phyloP scores from a whole-genome alignment of 1,140 invertebrate genomes.

The Drosophila arawakana region DNA sequence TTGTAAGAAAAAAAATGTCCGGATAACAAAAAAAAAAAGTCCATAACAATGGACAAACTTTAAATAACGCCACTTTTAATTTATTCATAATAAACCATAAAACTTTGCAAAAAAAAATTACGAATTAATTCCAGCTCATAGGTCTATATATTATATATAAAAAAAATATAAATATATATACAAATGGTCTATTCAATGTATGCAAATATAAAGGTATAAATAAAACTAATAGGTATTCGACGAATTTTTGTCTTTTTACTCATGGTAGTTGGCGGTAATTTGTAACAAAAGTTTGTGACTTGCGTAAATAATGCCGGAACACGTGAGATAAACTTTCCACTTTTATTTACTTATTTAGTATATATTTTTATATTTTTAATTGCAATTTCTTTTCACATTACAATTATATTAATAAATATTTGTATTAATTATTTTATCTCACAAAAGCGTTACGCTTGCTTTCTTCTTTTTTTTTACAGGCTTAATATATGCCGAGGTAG shows the following conservation, averaged over 20 bases:
- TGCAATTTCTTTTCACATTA: slow-evolving; percentile 33
- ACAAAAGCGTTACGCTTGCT: slow-evolving; percentile 71
- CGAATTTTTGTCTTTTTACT: slow-evolving; percentile 53
- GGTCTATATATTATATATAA: no score
- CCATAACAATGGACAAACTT: no score
- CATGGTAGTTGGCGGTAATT: slow-evolving; percentile 38
- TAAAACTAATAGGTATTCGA: slow-evolving; percentile 62
- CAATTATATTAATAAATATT: slow-evolving; percentile 52
- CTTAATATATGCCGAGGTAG: slow-evolving; percentile 32
- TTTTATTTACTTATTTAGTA: slow-evolving; percentile 10
- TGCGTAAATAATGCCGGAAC: slow-evolving; percentile 9
- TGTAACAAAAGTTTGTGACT: slow-evolving; percentile 19
- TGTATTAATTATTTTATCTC: slow-evolving; percentile 50
- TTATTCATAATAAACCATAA: no score
- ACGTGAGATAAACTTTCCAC: slow-evolving; percentile 6
- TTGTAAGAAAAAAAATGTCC: no score
- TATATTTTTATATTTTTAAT: slow-evolving; percentile 20
- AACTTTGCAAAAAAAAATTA: no score
- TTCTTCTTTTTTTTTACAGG: slow-evolving; percentile 59
- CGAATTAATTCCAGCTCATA: no score
- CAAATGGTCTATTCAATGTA: slow-evolving; percentile 54
- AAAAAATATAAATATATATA: slow-evolving; percentile 11
- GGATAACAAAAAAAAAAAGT: no score
- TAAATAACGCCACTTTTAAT: no score
- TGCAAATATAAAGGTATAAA: slow-evolving; percentile 59